Percentiles rank a stretch among this genome's conserved stretches.
Conservation (phyloP, 35 echinoderm and acorn worm species). For the Apostichopus californicus region DNA sequence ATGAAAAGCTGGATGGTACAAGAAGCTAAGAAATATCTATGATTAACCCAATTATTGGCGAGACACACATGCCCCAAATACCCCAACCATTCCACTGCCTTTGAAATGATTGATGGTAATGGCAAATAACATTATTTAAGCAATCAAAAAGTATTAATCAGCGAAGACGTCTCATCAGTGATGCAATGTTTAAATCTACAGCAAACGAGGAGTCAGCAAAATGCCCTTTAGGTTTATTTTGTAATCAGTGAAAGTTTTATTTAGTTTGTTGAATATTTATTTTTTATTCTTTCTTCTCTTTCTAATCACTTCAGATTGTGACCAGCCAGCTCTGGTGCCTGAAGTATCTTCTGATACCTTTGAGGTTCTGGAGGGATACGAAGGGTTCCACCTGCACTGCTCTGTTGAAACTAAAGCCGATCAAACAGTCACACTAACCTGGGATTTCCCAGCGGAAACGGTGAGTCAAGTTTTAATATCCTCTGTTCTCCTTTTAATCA, state of each 20-base stretch:
- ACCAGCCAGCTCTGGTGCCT: slow-evolving; percentile 48
- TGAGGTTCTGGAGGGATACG: slow-evolving; percentile 77
- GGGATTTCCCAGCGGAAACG: slow-evolving; percentile 78
- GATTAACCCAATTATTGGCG: too few relatives aligned
- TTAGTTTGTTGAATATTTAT: background rate
- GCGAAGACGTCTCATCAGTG: too few relatives aligned
- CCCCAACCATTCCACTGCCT: too few relatives aligned
- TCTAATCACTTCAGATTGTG: slow-evolving; percentile 53
- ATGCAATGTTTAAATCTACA: too few relatives aligned
- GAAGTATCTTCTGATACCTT: slow-evolving; percentile 57
- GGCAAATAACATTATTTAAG: too few relatives aligned
- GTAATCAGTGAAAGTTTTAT: background rate
- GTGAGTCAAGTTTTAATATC: slow-evolving; percentile 55
- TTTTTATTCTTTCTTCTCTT: background rate
- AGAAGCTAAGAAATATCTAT: too few relatives aligned
- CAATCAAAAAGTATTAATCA: too few relatives aligned
- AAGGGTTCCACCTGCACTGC: slow-evolving; percentile 74
- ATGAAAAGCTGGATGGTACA: too few relatives aligned
- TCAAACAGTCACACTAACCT: slow-evolving; percentile 57
- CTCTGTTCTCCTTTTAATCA: background rate
- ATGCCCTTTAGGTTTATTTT: too few relatives aligned
- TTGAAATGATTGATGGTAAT: too few relatives aligned
- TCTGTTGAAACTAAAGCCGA: slow-evolving; percentile 54
- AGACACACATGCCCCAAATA: too few relatives aligned
- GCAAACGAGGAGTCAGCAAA: too few relatives aligned